Base-by-base conservation (phyloP, 2,888 invertebrate genomes). In the Andrena minutula region DNA sequence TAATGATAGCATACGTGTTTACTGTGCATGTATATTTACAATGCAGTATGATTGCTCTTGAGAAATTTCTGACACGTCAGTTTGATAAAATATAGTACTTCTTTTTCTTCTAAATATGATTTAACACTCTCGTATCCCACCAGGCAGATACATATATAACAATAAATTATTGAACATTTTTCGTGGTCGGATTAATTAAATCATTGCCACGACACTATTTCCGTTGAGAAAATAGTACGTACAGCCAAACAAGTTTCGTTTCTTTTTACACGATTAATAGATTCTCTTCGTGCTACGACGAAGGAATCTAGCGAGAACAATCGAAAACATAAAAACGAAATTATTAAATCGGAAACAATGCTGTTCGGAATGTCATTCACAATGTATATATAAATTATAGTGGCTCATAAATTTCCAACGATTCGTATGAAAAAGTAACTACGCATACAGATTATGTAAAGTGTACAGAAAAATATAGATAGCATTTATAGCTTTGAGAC, bases 21-120 rank as follows among this genome's bases (percentile, higher is more conserved):
- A 51, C 56, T 74, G 61, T 78, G 73, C 74, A 87, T 84, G 68
- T 76, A 61, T 87, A 87, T 87, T 86, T 88, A 88, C 85, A 88
- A 85, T 86, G 75, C 56, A 68, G 51, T 74, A 83, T 72, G 80
- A 84, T 71, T 75, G 83, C 74, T 85, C 74, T 75, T 60, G 70
- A 74, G 71, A 86, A 88, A 71, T 82, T 84, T 81, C 49, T 64
- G 73, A 72, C 64, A 72, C 41, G 71, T 84, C 72, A 60, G 41
- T 84, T 71, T 83, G 73, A 68, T 86, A 86, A 82, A 88, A 86
- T 85, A 86, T 86, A 80, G 78, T 58, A 41, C 60, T 71, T 76
- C 73, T 81, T 83, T 66, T 75, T 82, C 28, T 30, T 81, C 47
- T 30, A 20, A 64, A 81, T 86, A 77, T 66, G 70, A 73, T 83